Base-by-base conservation (phyloP, 2,888 invertebrate genomes). In the Theodoxus fluviatilis region DNA sequence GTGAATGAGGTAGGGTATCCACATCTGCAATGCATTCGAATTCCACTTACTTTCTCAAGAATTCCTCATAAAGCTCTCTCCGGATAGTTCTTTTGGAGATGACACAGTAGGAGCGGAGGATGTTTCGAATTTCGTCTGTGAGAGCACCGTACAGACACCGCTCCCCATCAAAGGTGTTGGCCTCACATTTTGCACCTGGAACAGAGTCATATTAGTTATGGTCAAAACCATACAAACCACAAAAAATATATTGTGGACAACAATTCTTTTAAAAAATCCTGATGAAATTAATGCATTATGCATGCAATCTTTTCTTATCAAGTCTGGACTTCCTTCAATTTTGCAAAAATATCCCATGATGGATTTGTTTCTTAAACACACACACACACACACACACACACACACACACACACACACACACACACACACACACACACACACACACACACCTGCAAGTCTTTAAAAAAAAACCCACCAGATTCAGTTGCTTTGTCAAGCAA, bases 81-180 rank as follows among this genome's bases (percentile, higher is more conserved):
- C 88, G 78, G 70, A 89, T 87, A 0, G 85, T 86, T 63, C 85
- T 82, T 3, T 87, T 79, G 4, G 87, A 87, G 67, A 90, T 82
- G 38, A 88, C 87, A 73, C 88, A 87, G 75, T 86, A 88, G 38
- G 85, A 86, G 68, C 82, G 79, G 31, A 90, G 83, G 9, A 89
- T 73, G 67, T 85, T 85, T 59, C 88, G 80, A 33, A 90, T 89
- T 31, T 87, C 84, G 73, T 88, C 84, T 40, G 84, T 89, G 68
- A 90, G 81, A 3, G 90, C 89, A 2, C 89, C 90, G 78, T 90
- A 90, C 18, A 90, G 77, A 79, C 89, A 89, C 4, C 90, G 82
- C 78, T 90, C 90, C 0, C 90, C 89, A 78, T 90, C 90, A 84
- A 90, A 90, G 6, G 89, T 89, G 76, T 89, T 88, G 0, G 88